Evolutionary conservation across 1,140 invertebrate species (phyloP), one percentile per base, ranked within the genome.

Genomic region (Drosophila bocqueti): DNA sequence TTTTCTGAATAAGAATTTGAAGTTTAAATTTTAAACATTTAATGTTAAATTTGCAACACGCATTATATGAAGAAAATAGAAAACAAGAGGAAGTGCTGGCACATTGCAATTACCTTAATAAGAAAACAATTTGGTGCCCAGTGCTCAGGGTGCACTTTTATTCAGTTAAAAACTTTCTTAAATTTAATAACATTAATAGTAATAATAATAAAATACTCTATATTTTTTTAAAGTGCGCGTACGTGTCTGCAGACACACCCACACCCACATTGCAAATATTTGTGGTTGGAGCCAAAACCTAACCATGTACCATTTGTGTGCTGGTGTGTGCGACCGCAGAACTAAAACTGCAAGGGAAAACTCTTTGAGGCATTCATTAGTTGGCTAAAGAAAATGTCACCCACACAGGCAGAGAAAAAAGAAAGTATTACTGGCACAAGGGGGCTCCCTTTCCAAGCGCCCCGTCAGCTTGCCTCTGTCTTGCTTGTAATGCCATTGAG

Each of bases 301-400:
- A 57, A 65, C 43, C 49, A 68, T 68, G 38, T 68, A 26, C 49
- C 42, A 38, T 72, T 66, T 45, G 61, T 54, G 42, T 75, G 57
- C 46, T 62, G 73, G 59, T 34, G 31, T 71, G 66, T 78, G 45
- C 47, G 11, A 60, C 52, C 76, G 34, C 60, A 72, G 43, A 79
- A 79, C 75, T 79, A 64, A 78, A 79, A 78, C 76, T 78, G 76
- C 65, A 78, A 43, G 57, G 38, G 60, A 49, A 77, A 57, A 49
- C 49, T 78, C 75, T 79, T 79, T 71, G 76, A 78, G 75, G 66
- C 75, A 79, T 78, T 78, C 76, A 79, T 79, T 79, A 78, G 76
- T 77, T 77, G 45, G 66, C 57, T 42, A 71, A 79, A 79, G 75
- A 79, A 79, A 78, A 79, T 71, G 75, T 68, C 76, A 78, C 59